Conservation (phyloP, 1,140 invertebrate species). For the Camponotus vicinus region DNA sequence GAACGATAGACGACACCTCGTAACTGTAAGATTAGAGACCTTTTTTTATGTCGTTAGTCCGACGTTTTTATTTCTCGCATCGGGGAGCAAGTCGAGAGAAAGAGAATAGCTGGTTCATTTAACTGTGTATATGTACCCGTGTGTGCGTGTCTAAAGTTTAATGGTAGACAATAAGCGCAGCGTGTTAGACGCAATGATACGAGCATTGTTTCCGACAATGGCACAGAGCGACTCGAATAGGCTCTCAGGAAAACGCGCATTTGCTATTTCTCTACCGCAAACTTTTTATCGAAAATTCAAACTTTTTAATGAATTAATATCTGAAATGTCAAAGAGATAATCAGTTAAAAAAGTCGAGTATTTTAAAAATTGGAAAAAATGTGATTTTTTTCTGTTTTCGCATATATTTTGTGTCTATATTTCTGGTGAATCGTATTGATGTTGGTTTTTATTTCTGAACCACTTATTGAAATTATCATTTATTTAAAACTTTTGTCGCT, state of each 20-base stretch:
- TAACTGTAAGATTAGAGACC: slow-evolving; percentile 38
- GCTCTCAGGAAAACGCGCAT: background rate
- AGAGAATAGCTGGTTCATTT: slow-evolving; percentile 16
- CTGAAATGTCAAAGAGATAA: background rate
- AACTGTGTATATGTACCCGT: background rate
- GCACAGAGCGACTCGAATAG: slow-evolving; percentile 21
- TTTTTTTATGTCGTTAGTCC: slow-evolving; percentile 39
- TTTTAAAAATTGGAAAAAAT: background rate
- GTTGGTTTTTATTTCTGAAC: background rate
- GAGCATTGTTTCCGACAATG: slow-evolving; percentile 44
- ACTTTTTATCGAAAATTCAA: slow-evolving; percentile 12
- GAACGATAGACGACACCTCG: slow-evolving; percentile 37
- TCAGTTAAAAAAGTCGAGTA: background rate
- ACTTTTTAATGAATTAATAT: slow-evolving; percentile 43
- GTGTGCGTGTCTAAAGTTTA: slow-evolving; percentile 9
- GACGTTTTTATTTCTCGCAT: slow-evolving; percentile 26
- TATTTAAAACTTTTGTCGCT: too few species aligned
- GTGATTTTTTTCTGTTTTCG: background rate
- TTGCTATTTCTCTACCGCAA: background rate
- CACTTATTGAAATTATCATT: background rate
- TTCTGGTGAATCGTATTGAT: background rate
- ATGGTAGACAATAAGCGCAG: background rate
- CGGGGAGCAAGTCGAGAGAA: background rate
- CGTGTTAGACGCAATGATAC: slow-evolving; percentile 38
- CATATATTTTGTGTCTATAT: background rate